Evolutionary conservation across 2,113 vertebrate genomes (phyloP), one percentile per base, ranked within the genome.

Genomic region (Pollimyrus isidori): DNA sequence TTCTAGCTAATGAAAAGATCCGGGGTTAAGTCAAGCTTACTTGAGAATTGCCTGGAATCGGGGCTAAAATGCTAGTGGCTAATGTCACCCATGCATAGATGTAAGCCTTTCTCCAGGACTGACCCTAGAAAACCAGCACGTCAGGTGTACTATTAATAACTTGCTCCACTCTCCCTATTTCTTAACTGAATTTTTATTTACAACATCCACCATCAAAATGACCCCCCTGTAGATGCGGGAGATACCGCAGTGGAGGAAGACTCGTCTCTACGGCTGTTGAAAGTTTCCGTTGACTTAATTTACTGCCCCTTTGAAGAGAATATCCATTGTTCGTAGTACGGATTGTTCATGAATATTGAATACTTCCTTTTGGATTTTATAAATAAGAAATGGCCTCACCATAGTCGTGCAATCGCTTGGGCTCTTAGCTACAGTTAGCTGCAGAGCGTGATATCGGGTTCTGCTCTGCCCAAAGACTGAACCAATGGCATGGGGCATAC

Each of bases 261-360:
- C 13, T 88, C 13, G 21, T 21, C 82, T 56, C 76, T 87, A 6
- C 84, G 53, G 46, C n/a, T 45, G 3, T 26, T n/a, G 9, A n/a
- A 94, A 93, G 92, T 92, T 95, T 94, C 92, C 92, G 91, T 90
- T 92, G 90, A 92, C 90, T 93, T 93, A 90, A 93, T 93, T 92
- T 92, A 94, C 93, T 95, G 94, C 93, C 95, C 94, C 93, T 93
- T 80, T 92, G 95, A 93, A 94, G 92, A 95, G 93, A 94, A 92
- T 92, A 94, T 94, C 94, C 91, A 93, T 92, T 94, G 91, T 91
- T 94, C 95, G 94, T 94, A 92, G 90, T 94, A 96, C 95, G 96
- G 95, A 95, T 96, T 96, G 96, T 95, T 95, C 95, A 96, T 96
- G 90, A 95, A 96, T 96, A 95, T 96, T 96, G 93, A 94, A 95